Base-by-base conservation (phyloP, 2,888 invertebrate genomes). In the Morpho helenor region DNA sequence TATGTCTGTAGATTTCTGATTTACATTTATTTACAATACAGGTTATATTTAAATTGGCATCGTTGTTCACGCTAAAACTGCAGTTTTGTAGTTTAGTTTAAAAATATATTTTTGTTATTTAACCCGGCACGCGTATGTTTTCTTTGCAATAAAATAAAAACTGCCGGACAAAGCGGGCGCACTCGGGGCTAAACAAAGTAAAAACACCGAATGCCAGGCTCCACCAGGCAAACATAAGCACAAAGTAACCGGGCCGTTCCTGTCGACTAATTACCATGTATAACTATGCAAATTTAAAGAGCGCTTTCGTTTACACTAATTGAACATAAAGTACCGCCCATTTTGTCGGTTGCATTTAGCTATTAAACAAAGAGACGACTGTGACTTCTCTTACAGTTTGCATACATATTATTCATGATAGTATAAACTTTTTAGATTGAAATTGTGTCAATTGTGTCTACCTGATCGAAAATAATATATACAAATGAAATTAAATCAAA, bases 241-340 rank as follows among this genome's bases (percentile, higher is more conserved):
- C 76, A 72, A 75, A 79, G 80, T 74, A 77, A 73, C 72, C 67
- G 67, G 70, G 75, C 69, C 70, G 74, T 70, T 72, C 68, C 75
- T 66, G 70, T 66, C 66, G 68, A 71, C 75, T 82, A 82, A 84
- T 86, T 84, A 80, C 79, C 69, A 73, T 71, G 69, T 71, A 75
- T 75, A 75, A 74, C 72, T 74, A 78, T 79, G 79, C 80, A 79
- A 79, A 84, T 82, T 80, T 76, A 72, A 76, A 78, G 77, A 79
- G 80, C 39, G 74, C 78, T 78, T 66, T 72, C 68, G 70, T 74
- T 68, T 61, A 64, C 68, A 67, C 75, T 80, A 82, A 85, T 80
- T 80, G 78, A 75, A 76, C 73, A 72, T 73, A 75, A 72, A 74
- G 69, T 68, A 66, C 65, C 66, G 59, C 72, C 67, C 67, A 69